These are phyloP conservation scores for Eupithecia insigniata DNA, from an alignment of 2,888 invertebrate species.

Conservation along the genomic window DNA sequence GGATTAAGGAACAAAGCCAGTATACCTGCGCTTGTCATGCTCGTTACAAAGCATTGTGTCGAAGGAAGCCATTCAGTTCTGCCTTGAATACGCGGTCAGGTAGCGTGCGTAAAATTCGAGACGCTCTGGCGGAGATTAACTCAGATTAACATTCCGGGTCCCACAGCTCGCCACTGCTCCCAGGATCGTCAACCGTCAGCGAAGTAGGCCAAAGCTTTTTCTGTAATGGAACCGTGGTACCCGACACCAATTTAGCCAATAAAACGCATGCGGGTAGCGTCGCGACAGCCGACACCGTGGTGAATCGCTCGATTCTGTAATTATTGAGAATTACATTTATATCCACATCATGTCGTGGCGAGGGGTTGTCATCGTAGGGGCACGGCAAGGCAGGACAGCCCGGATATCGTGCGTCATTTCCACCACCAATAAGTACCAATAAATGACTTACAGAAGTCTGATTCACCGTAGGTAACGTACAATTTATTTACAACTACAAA, in stretches of 20 bases:
- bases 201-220: conserved; percentile 67
- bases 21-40: conserved; percentile 69
- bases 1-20: conserved; percentile 56
- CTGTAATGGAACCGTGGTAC: conserved; percentile 64
- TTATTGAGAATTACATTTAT: conserved; percentile 70
- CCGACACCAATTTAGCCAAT: conserved; percentile 76
- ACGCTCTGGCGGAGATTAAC: conserved; percentile 74
- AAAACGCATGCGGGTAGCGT: conserved; percentile 77
- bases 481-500: conserved; percentile 46
- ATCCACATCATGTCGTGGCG: conserved; percentile 52
- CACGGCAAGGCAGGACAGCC: conserved; percentile 19
- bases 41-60: conserved; percentile 66
- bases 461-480: conserved; percentile 42
- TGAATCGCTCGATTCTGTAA: conserved; percentile 60
- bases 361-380: conserved; percentile 41
- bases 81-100: conserved; percentile 75
- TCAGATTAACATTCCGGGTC: conserved; percentile 78
- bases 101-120: conserved; percentile 80
- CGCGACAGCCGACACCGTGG: conserved; percentile 56
- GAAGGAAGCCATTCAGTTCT: conserved; percentile 74
- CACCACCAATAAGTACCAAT: conserved; percentile 31
- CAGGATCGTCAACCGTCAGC: conserved; percentile 50
- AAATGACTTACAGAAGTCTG: conserved; percentile 32
- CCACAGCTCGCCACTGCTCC: conserved; percentile 57
- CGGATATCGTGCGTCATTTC: conserved; percentile 42